These are phyloP conservation scores for Bergia sp. DNA, from an alignment of 92 coral and sea anemone species.

Conservation along the genomic window DNA sequence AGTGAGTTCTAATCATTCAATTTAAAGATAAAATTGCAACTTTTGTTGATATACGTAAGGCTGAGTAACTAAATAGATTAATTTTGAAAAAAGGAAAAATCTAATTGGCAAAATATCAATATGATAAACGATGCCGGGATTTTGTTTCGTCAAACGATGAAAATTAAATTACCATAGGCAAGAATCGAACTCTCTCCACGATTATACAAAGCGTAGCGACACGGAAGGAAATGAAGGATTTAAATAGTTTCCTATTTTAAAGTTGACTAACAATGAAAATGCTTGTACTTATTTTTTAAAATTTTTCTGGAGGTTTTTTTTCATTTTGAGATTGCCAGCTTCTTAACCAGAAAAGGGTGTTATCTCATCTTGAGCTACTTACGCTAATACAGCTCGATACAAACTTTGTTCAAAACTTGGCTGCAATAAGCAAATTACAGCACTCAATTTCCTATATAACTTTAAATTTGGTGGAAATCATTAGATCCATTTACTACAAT, in stretches of 20 bases:
- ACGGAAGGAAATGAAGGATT: not conserved
- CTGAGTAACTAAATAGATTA: slow-evolving; percentile 1
- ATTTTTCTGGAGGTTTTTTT: not conserved
- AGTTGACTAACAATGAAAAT: not conserved
- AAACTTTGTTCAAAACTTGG: slow-evolving; percentile 11
- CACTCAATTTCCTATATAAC: slow-evolving; percentile 12
- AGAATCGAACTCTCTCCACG: not conserved
- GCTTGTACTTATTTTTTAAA: not conserved
- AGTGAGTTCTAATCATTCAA: not conserved
- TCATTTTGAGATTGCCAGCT: not conserved
- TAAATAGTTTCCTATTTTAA: not conserved
- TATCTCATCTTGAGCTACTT: slow-evolving; percentile 3
- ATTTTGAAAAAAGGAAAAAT: not conserved
- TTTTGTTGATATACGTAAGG: not conserved
- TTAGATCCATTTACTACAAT: slow-evolving; percentile 69
- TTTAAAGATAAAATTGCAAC: not conserved
- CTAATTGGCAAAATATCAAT: slow-evolving; percentile 16
- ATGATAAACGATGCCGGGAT: not conserved
- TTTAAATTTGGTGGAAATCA: slow-evolving; percentile 44
- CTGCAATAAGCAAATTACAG: not conserved
- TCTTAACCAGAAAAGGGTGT: not conserved
- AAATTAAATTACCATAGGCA: not conserved
- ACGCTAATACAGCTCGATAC: not conserved
- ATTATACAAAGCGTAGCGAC: not conserved
- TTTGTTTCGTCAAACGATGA: not conserved